A percentile compares a stretch with the other conserved stretches of the same genome.
Evolutionary conservation across 2,113 vertebrate species (phyloP).

Genomic region (Alectura lathami): DNA sequence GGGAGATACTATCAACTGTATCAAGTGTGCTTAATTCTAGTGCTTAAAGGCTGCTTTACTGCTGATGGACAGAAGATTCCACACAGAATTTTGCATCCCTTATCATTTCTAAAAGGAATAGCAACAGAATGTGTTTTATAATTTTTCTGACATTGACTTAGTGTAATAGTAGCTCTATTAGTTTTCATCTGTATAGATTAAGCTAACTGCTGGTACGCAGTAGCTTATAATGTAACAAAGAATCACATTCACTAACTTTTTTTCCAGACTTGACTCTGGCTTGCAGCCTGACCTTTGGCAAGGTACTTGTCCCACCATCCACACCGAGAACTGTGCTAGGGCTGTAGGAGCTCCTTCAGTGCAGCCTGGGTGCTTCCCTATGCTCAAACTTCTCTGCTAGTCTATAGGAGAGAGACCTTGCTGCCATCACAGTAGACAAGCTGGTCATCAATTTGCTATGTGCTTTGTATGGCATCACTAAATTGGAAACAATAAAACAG

Average conservation of each 20-base stretch:
- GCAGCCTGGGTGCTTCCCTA: neutral
- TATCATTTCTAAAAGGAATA: neutral
- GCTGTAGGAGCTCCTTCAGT: neutral
- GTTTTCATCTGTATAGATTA: neutral
- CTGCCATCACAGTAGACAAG: neutral
- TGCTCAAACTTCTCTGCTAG: neutral
- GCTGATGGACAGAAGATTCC: neutral
- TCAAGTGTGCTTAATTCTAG: conserved; percentile 51
- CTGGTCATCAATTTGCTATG: neutral
- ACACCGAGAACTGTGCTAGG: rapidly evolving
- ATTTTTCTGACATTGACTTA: neutral
- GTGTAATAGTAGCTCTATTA: neutral
- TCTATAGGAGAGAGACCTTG: neutral
- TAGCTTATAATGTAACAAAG: neutral
- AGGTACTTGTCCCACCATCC: neutral
- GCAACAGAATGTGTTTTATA: neutral
- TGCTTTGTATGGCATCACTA: neutral
- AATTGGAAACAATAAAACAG: neutral
- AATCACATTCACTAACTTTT: neutral
- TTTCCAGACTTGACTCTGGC: neutral
- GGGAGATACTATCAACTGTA: conserved; percentile 44
- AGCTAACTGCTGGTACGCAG: neutral
- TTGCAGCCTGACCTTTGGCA: neutral
- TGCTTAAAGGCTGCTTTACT: neutral
- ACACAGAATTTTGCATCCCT: neutral